Evolutionary conservation across 2,888 invertebrate genomes (phyloP).

Genomic region (Drosophila pullipes): DNA sequence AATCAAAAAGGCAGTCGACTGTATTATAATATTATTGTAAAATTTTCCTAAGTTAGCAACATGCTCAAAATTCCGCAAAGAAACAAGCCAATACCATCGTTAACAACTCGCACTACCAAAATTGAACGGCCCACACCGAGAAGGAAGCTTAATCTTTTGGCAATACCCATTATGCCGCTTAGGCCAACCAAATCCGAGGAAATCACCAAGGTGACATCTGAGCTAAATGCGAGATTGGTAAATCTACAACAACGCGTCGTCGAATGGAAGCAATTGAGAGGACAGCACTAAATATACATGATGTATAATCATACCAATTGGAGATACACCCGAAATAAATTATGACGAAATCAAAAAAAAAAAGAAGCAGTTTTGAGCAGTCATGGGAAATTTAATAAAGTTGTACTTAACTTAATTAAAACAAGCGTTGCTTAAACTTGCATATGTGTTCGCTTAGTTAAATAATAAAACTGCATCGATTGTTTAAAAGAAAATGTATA

Average conservation of each 20-base stretch:
- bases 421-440: neutral
- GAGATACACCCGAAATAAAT: slow-evolving; percentile 4
- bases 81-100: slow-evolving; percentile 14
- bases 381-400: neutral
- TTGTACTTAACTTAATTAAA: neutral
- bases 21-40: neutral
- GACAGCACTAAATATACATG: neutral
- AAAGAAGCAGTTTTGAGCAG: too few species aligned
- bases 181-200: slow-evolving; percentile 49
- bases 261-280: slow-evolving; percentile 42
- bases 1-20: neutral
- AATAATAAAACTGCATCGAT: neutral
- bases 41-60: neutral
- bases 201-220: slow-evolving; percentile 30
- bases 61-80: slow-evolving; percentile 53
- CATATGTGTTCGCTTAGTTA: neutral
- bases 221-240: slow-evolving; percentile 35
- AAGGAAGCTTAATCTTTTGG: slow-evolving; percentile 10
- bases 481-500: neutral
- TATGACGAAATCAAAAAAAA: neutral
- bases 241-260: slow-evolving; percentile 35
- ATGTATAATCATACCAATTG: neutral
- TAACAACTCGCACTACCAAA: slow-evolving; percentile 24
- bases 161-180: slow-evolving; percentile 15
- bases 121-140: slow-evolving; percentile 36